Percentiles rank a stretch among this genome's conserved stretches.
These are phyloP conservation scores for Halocynthia roretzi DNA, from an alignment of 23 tunicate species.

Conservation along the genomic window DNA sequence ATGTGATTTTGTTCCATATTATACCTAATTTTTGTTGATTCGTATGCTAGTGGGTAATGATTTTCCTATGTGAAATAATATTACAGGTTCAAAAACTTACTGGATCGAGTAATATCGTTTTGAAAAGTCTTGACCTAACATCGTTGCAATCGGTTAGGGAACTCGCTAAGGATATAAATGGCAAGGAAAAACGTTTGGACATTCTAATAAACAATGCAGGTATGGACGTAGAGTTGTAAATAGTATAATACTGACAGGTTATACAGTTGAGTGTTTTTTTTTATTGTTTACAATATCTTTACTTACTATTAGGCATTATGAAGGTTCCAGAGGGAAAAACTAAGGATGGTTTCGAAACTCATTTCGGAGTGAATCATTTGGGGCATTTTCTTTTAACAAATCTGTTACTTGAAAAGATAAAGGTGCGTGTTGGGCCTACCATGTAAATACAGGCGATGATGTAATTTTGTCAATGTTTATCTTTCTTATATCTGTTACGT, in stretches of 20 bases:
- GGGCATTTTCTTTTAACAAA: conserved; percentile 22
- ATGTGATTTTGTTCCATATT: no score
- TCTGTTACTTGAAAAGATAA: conserved; percentile 11
- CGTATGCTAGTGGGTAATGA: no score
- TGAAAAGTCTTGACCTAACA: conserved; percentile 11
- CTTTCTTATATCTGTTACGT: no score
- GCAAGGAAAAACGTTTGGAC: conserved; percentile 3
- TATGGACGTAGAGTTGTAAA: neutral
- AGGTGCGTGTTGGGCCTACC: neutral
- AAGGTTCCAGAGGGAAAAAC: conserved; percentile 14
- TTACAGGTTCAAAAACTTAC: conserved; percentile 8
- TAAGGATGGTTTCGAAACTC: conserved; percentile 25
- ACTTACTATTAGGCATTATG: conserved; percentile 9
- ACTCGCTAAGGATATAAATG: conserved; percentile 11
- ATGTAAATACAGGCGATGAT: no score
- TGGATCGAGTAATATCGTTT: conserved; percentile 14
- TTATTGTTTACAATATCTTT: neutral
- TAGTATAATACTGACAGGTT: no score
- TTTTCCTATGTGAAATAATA: no score
- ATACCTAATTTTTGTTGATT: no score
- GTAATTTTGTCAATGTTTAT: no score
- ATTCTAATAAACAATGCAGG: conserved; percentile 25
- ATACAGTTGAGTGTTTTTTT: no score
- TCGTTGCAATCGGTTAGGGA: conserved; percentile 8
- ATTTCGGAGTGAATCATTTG: conserved; percentile 27